A percentile compares a stretch with the other conserved stretches of the same genome.
These are phyloP conservation scores for Cheirogaleus medius DNA, from an alignment of 2,113 vertebrate species.

Conservation along the genomic window DNA sequence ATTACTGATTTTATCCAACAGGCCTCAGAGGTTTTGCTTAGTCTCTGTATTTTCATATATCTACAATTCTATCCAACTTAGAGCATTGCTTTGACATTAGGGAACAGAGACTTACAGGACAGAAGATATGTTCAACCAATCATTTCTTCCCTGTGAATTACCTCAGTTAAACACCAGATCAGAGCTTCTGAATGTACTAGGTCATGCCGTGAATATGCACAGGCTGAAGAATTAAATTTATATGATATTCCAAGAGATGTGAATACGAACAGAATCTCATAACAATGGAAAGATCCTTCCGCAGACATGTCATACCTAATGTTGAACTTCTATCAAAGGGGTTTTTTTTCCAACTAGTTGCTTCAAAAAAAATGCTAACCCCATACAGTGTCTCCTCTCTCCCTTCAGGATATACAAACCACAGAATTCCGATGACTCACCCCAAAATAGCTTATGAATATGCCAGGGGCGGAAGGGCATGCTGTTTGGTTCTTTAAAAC, in stretches of 20 bases:
- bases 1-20: background rate
- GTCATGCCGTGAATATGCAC: background rate
- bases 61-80: background rate
- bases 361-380: conserved; percentile 76
- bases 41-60: background rate
- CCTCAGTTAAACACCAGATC: background rate
- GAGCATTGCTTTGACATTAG: background rate
- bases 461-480: conserved; percentile 85
- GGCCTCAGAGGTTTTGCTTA: background rate
- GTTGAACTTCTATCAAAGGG: conserved; percentile 75
- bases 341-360: conserved; percentile 63
- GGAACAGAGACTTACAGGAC: background rate
- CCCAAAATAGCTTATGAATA: conserved; percentile 82
- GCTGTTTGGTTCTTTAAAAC: conserved; percentile 84
- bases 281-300: conserved; percentile 44
- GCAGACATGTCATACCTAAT: conserved; percentile 72
- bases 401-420: conserved; percentile 88
- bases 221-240: background rate
- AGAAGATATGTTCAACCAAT: background rate
- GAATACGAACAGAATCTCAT: background rate
- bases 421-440: conserved; percentile 89
- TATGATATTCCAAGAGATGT: background rate
- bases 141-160: background rate
- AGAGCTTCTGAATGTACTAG: background rate
- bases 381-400: conserved; percentile 77